Conservation (phyloP, 2,888 invertebrate genomes). For the Xestia xanthographa region DNA sequence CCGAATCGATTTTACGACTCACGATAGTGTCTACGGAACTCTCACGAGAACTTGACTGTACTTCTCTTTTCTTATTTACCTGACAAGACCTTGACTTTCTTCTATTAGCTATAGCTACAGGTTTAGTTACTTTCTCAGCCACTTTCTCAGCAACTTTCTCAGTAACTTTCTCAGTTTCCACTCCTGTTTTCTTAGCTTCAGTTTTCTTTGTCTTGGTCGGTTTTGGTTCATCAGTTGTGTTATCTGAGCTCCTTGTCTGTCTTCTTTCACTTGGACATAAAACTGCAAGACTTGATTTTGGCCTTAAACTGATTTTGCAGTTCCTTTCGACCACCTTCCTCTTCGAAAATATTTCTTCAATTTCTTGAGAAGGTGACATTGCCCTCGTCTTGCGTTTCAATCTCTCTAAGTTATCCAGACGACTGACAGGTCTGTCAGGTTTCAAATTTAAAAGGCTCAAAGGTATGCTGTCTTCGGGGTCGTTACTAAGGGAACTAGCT, state of each 20-base stretch:
- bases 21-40: constrained; percentile 87
- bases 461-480: constrained; percentile 91
- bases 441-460: constrained; percentile 88
- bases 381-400: constrained; percentile 90
- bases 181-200: constrained; percentile 74
- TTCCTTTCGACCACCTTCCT: constrained; percentile 83
- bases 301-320: constrained; percentile 81
- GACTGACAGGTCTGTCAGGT: constrained; percentile 78
- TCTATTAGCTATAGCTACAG: constrained; percentile 78
- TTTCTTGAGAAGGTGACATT: constrained; percentile 91
- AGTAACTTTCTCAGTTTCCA: constrained; percentile 73
- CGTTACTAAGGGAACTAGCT: constrained; percentile 86
- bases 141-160: constrained; percentile 73
- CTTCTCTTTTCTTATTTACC: constrained; percentile 81
- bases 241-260: constrained; percentile 85
- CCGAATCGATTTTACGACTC: constrained; percentile 79
- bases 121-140: constrained; percentile 75
- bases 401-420: constrained; percentile 83
- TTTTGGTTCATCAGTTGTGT: constrained; percentile 78
- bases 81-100: constrained; percentile 87
- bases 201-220: constrained; percentile 75
- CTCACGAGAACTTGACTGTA: constrained; percentile 86
- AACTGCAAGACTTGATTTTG: constrained; percentile 87
- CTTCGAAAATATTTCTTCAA: constrained; percentile 89
- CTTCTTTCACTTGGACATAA: constrained; percentile 85